These are phyloP conservation scores for Myotis myotis DNA, from an alignment of 2,797 vertebrate species.

Conservation along the genomic window DNA sequence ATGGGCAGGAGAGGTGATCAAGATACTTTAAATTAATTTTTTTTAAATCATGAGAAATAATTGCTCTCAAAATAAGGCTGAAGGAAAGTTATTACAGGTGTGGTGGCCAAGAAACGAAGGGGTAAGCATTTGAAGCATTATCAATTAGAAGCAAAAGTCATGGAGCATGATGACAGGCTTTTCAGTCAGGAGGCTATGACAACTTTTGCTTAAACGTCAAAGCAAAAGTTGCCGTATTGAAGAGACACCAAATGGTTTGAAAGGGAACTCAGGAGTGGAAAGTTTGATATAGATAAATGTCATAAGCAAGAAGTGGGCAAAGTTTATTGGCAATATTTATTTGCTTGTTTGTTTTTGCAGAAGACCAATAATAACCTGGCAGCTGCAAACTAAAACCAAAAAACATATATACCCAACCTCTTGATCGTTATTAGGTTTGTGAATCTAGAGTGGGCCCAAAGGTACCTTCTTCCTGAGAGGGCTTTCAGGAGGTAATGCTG, in stretches of 20 bases:
- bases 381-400: not conserved
- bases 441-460: not conserved
- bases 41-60: not conserved
- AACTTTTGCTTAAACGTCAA: not conserved
- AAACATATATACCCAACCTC: not conserved
- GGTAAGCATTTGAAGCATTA: not conserved
- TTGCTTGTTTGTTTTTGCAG: not conserved
- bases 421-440: not conserved
- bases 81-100: not conserved
- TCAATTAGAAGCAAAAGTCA: not conserved
- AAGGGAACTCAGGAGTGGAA: not conserved
- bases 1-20: not conserved
- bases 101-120: not conserved
- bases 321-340: not conserved
- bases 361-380: not conserved
- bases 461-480: not conserved
- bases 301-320: not conserved
- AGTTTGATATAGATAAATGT: not conserved
- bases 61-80: not conserved
- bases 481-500: not conserved
- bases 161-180: not conserved
- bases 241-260: not conserved
- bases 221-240: not conserved
- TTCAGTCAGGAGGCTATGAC: not conserved
- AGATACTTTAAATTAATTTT: not conserved